Percentiles rank a stretch among this genome's conserved stretches.
Evolutionary conservation across 2,888 invertebrate genomes (phyloP).

Genomic region (Acrobasis repandana): DNA sequence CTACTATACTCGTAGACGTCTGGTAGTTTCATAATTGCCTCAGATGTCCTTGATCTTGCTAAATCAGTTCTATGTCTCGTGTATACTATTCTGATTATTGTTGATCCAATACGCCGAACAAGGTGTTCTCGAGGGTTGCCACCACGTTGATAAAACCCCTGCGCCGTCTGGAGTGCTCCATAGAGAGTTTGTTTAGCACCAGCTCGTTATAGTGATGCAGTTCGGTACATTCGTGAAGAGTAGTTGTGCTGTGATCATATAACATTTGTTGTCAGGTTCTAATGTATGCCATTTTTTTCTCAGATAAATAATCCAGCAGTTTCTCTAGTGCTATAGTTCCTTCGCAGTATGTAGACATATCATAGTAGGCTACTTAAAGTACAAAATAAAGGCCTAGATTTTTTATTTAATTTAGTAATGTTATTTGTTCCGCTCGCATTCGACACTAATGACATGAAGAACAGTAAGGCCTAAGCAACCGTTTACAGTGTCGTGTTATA

Average conservation of each 20-base stretch:
- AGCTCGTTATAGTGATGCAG: constrained; percentile 1
- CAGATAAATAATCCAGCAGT: constrained; percentile 10
- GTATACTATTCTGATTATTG: constrained; percentile 31
- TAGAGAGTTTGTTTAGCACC: neutral
- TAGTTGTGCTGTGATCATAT: constrained; percentile 21
- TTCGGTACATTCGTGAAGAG: constrained; percentile 23
- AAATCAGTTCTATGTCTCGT: constrained; percentile 27
- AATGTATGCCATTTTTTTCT: constrained; percentile 14
- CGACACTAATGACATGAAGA: constrained; percentile 8
- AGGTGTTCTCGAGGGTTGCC: constrained; percentile 28
- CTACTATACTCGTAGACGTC: constrained; percentile 33
- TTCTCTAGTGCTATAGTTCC: constrained; percentile 8
- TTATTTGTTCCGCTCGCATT: neutral
- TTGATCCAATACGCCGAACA: constrained; percentile 32
- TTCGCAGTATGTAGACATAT: constrained; percentile 24
- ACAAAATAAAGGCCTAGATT: constrained; percentile 23
- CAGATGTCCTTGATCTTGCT: constrained; percentile 25
- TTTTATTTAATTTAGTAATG: constrained; percentile 10
- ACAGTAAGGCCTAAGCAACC: constrained; percentile 7
- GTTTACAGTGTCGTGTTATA: neutral
- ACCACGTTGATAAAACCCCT: constrained; percentile 28
- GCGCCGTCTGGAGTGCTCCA: constrained; percentile 18
- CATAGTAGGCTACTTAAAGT: constrained; percentile 24
- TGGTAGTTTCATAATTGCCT: constrained; percentile 30
- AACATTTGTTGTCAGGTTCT: constrained; percentile 14